phyloP scores from a whole-genome alignment of 2,888 invertebrate species.

The Ceramica pisi region DNA sequence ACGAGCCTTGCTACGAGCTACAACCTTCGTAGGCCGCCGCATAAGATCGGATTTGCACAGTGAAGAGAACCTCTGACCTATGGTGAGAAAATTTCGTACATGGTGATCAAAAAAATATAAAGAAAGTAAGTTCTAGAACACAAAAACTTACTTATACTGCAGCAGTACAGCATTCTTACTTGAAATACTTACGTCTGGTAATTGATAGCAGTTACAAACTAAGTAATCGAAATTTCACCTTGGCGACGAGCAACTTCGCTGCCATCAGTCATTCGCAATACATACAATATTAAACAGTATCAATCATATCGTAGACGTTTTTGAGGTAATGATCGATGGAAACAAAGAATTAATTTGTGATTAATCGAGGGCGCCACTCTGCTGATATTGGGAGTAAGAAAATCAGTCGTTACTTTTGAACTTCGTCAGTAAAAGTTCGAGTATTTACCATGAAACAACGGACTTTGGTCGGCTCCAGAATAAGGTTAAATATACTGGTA shows the following conservation, averaged over 20 bases:
- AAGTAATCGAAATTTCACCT: slow-evolving; percentile 33
- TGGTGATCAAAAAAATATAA: not conserved
- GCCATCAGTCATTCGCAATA: slow-evolving; percentile 44
- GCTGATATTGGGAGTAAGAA: slow-evolving; percentile 36
- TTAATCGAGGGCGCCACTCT: slow-evolving; percentile 51
- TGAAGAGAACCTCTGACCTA: slow-evolving; percentile 1
- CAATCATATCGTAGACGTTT: slow-evolving; percentile 58
- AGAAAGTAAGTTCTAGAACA: not conserved
- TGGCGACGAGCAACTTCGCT: slow-evolving; percentile 24
- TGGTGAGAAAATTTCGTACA: not conserved
- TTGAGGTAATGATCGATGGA: slow-evolving; percentile 65
- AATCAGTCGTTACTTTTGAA: slow-evolving; percentile 24
- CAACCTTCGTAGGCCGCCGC: slow-evolving; percentile 65
- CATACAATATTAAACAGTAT: slow-evolving; percentile 61
- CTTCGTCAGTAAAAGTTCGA: slow-evolving; percentile 18
- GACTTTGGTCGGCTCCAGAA: not conserved
- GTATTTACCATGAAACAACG: slow-evolving; percentile 19
- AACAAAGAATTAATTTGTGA: slow-evolving; percentile 58
- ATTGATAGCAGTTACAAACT: slow-evolving; percentile 19
- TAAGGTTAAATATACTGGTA: slow-evolving; percentile 8
- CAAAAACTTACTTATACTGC: slow-evolving; percentile 1
- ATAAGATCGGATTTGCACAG: slow-evolving; percentile 30
- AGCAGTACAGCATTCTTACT: slow-evolving; percentile 9
- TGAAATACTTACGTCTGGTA: slow-evolving; percentile 12
- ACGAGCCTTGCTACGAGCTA: slow-evolving; percentile 78